A percentile compares a stretch with the other conserved stretches of the same genome.
Conservation (phyloP, 1,140 invertebrate genomes). For the Drosophila albomicans region DNA sequence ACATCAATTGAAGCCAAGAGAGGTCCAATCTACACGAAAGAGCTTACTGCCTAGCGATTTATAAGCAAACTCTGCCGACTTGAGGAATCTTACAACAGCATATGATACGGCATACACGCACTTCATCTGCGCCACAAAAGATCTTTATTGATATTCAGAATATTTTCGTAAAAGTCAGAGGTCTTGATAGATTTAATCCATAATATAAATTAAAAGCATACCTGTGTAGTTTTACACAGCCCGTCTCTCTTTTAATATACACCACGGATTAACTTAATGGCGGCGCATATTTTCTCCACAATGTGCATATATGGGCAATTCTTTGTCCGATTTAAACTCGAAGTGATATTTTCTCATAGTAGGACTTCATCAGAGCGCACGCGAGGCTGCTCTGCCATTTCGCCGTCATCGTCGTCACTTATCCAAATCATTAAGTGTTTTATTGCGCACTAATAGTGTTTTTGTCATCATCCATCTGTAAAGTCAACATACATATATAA, state of each 20-base stretch:
- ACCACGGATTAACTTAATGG: constrained; percentile 69
- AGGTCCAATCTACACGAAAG: constrained; percentile 34
- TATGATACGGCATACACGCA: constrained; percentile 44
- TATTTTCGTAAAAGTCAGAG: constrained; percentile 50
- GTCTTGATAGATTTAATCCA: too few species aligned
- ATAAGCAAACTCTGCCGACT: constrained; percentile 49
- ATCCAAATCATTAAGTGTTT: constrained; percentile 64
- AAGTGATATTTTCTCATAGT: constrained; percentile 69
- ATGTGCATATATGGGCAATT: constrained; percentile 67
- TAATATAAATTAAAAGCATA: constrained; percentile 29
- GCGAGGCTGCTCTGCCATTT: constrained; percentile 16
- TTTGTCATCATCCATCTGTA: neutral
- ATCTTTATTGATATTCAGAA: constrained; percentile 63
- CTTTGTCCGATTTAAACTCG: constrained; percentile 63
- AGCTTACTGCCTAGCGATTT: constrained; percentile 33
- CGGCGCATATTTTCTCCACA: constrained; percentile 59
- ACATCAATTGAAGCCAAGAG: constrained; percentile 39
- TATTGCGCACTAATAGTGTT: neutral
- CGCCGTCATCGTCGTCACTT: constrained; percentile 54
- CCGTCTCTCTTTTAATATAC: constrained; percentile 77
- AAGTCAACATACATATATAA: neutral
- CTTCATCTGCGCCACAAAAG: constrained; percentile 40
- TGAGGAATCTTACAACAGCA: constrained; percentile 68
- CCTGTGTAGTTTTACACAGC: constrained; percentile 95
- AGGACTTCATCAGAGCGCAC: constrained; percentile 59